Percentiles rank a stretch among this genome's conserved stretches.
Evolutionary conservation across 2,797 vertebrate species (phyloP).

Genomic region (Argya squamiceps): DNA sequence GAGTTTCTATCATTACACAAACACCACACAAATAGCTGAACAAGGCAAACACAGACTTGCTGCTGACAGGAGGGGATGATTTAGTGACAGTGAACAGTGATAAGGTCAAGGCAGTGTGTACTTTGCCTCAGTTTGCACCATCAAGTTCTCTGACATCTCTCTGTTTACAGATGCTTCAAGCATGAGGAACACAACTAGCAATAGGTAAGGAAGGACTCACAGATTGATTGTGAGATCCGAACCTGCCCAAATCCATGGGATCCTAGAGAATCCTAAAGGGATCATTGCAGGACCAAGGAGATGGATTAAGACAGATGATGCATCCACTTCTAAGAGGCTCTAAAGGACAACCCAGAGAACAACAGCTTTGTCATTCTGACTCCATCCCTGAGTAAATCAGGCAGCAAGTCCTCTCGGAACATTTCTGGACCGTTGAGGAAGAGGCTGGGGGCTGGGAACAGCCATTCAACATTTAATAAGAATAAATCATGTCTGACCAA

Average conservation of each 20-base stretch:
- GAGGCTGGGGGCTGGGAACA: neutral
- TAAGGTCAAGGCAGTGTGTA: neutral
- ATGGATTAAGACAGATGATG: neutral
- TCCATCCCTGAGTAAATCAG: neutral
- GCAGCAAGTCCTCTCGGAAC: neutral
- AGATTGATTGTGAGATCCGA: neutral
- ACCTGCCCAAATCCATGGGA: neutral
- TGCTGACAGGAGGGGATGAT: neutral
- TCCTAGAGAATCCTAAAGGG: neutral
- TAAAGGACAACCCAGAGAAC: neutral
- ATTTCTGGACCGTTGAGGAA: neutral
- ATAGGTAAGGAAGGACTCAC: neutral
- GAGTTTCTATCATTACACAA: neutral
- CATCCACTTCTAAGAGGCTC: neutral
- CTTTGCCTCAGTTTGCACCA: neutral
- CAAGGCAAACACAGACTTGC: neutral
- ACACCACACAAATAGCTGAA: neutral
- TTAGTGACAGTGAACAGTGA: neutral
- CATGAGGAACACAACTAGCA: neutral
- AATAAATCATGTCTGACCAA: neutral
- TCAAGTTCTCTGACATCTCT: neutral
- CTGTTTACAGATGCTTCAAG: neutral
- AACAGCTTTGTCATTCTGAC: neutral
- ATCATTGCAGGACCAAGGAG: neutral
- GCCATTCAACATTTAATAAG: neutral